Evolutionary conservation across 64 coral and sea anemone species (phyloP), one percentile per base, ranked within the genome.

Genomic region (Orbicella faveolata): DNA sequence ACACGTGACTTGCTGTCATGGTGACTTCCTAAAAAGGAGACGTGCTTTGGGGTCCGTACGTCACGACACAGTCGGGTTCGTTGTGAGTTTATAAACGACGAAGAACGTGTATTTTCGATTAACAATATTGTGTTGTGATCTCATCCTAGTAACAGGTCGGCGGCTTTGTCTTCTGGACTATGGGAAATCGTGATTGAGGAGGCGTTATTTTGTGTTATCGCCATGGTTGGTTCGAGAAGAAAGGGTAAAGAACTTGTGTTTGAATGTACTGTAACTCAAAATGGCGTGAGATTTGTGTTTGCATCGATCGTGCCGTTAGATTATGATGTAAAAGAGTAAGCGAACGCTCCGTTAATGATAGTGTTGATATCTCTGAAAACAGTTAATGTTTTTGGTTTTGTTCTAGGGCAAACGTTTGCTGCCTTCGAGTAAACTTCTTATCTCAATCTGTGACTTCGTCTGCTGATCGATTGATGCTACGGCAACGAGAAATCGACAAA

Each of bases 1-100:
- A 41, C 82, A 85, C 82, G 37, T 85, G 82, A 85, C 9, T n/a
- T 53, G 39, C 37, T 85, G 82, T 85, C 82, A 85, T 85, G 65
- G 65, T 2, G 61, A 85, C 82, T 51, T 72, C 64, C 65, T 1
- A 85, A 67, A 69, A 67, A 79, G 64, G 82, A 72, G 6, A 64
- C 41, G 21, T 23, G 36, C 10, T 48, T 41, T 69, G 35, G 11
- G 10, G 35, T 11, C 13, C 39, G 51, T 85, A 25, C 63, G 82
- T 85, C 65, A 52, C 82, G 64, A 26, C 52, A 52, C 52, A 79
- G 39, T 25, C 55, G 55, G 55, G 52, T 54, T 79, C 77, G 37
- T 51, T 78, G 52, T 10, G 44, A 48, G 44, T 48, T 48, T 48
- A 48, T 48, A 48, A 48, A 48, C 3, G 36, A 53, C 4, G 75